A percentile compares a stretch with the other conserved stretches of the same genome.
These are phyloP conservation scores for Xiphorhynchus elegans DNA, from an alignment of 2,113 vertebrate species.

Conservation along the genomic window DNA sequence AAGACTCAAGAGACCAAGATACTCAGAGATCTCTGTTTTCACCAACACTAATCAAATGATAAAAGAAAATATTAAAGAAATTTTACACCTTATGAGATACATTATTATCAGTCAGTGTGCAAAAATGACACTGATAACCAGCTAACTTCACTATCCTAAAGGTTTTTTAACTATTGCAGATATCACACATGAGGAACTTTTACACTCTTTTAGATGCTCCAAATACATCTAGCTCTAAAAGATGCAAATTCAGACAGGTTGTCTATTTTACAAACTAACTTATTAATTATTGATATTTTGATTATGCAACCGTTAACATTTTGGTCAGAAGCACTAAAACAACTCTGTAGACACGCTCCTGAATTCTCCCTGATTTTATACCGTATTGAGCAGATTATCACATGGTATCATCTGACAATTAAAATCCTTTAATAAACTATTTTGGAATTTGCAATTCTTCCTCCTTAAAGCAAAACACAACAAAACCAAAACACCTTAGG, in stretches of 20 bases:
- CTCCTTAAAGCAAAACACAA: background rate
- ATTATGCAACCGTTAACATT: background rate
- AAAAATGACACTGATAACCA: background rate
- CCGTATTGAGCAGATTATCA: background rate
- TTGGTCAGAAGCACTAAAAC: background rate
- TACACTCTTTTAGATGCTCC: background rate
- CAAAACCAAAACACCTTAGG: background rate
- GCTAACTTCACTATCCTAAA: background rate
- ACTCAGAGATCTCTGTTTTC: background rate
- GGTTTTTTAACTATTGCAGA: background rate
- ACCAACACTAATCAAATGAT: background rate
- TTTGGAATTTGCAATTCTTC: background rate
- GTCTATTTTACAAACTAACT: background rate
- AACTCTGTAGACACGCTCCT: background rate
- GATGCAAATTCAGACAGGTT: background rate
- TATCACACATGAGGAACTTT: background rate
- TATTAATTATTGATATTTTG: background rate
- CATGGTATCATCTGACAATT: background rate
- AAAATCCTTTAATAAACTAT: background rate
- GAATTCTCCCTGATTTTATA: background rate
- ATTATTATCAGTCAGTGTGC: background rate
- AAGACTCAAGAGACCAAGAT: background rate
- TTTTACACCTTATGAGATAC: background rate
- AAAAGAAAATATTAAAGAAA: background rate
- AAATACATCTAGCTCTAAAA: background rate